Percentiles rank a stretch among this genome's conserved stretches.
phyloP scores from a whole-genome alignment of 2,888 invertebrate genomes.

The Synergus gifuensis region DNA sequence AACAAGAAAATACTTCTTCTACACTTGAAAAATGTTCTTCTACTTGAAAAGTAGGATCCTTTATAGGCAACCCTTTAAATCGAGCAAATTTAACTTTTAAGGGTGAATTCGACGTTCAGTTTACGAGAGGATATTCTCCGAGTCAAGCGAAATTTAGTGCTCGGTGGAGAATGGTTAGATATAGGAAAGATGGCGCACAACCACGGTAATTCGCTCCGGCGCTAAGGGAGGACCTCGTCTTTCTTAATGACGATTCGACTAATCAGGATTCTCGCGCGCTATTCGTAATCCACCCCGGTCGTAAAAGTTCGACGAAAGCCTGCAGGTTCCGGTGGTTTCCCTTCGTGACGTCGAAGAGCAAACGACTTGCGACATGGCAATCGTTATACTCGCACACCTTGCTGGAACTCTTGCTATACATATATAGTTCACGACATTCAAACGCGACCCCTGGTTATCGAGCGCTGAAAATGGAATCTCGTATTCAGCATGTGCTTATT shows the following conservation, averaged over 20 bases:
- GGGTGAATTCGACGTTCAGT: conserved; percentile 27
- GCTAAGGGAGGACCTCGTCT: conserved; percentile 31
- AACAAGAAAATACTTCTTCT: neutral
- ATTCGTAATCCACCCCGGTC: conserved; percentile 35
- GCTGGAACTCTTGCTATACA: neutral
- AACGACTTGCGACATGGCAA: conserved; percentile 36
- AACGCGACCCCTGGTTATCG: conserved; percentile 11
- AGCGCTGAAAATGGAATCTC: conserved; percentile 33
- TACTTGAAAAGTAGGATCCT: too few species aligned
- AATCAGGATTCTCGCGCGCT: conserved; percentile 50
- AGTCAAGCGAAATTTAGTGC: conserved; percentile 36
- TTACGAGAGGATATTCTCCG: conserved; percentile 20
- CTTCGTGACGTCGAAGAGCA: conserved; percentile 23
- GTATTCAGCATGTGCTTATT: conserved; percentile 33
- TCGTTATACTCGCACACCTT: conserved; percentile 33
- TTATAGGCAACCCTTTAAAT: neutral
- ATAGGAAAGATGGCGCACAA: conserved; percentile 27
- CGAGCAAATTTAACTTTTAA: conserved; percentile 37
- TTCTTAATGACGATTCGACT: conserved; percentile 54
- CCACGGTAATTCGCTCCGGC: conserved; percentile 25
- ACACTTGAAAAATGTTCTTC: neutral
- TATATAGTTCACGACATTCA: neutral
- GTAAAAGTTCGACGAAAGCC: conserved; percentile 41
- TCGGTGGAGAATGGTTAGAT: conserved; percentile 16
- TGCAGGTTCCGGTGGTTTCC: conserved; percentile 32